These are phyloP conservation scores for Pteria penguin DNA, from an alignment of 2,888 invertebrate genomes.

Conservation along the genomic window DNA sequence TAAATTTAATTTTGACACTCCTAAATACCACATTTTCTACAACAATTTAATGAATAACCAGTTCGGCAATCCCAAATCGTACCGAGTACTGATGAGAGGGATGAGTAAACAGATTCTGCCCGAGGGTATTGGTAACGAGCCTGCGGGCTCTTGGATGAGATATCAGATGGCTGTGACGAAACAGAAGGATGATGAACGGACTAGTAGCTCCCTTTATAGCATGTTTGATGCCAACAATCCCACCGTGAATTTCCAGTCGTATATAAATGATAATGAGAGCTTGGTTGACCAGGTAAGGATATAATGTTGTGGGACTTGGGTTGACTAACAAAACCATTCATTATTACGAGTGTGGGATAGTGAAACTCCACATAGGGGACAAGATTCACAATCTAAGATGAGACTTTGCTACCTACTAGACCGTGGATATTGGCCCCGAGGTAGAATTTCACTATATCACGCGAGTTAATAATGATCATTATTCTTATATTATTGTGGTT, in stretches of 20 bases:
- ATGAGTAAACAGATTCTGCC: slow-evolving; percentile 66
- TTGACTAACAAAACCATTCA: too few species aligned
- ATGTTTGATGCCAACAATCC: slow-evolving; percentile 61
- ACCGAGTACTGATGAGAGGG: slow-evolving; percentile 60
- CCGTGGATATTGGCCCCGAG: too few species aligned
- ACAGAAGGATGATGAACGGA: slow-evolving; percentile 63
- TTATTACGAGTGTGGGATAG: too few species aligned
- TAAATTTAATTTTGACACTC: slow-evolving; percentile 67
- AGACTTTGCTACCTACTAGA: too few species aligned
- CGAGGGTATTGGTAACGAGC: slow-evolving; percentile 56
- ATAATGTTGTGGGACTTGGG: too few species aligned
- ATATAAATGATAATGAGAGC: slow-evolving; percentile 64
- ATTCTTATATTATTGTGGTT: too few species aligned
- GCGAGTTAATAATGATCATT: too few species aligned
- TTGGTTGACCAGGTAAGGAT: slow-evolving; percentile 70
- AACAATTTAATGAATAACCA: slow-evolving; percentile 55
- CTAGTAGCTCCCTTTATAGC: slow-evolving; percentile 65
- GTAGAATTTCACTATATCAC: too few species aligned
- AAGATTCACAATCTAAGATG: too few species aligned
- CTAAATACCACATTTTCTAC: slow-evolving; percentile 70
- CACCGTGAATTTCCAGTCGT: slow-evolving; percentile 63
- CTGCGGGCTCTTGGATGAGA: slow-evolving; percentile 65
- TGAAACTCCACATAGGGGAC: too few species aligned
- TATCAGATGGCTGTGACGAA: slow-evolving; percentile 71
- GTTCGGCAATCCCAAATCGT: slow-evolving; percentile 59